Base-by-base conservation (phyloP, 1,140 invertebrate species). In the Vanessa atalanta region DNA sequence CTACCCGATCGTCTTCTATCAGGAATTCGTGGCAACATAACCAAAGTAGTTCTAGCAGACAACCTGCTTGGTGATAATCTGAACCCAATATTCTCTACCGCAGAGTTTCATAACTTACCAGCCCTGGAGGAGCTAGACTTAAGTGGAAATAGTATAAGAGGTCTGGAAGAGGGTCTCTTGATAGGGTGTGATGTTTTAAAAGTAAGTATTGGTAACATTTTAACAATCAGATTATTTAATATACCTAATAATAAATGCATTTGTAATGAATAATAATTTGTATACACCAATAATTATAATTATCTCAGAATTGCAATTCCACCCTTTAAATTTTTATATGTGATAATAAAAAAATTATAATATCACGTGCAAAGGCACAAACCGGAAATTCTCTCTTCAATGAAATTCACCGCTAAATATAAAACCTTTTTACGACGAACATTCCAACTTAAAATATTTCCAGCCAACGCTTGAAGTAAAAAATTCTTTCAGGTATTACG, bases 81-180 rank as follows among this genome's bases (percentile, higher is more conserved):
- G 1, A 98, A 98, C 90, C 97, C 97, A 0, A 97, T 98, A 73
- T 98, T 98, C 86, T 97, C 97, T 2, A 96, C 95, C 13, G 95
- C 95, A 23, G 97, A 98, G 86, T 95, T 98, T 70, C 96, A 96
- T 72, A 95, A 95, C n/a, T 86, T 97, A 65, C 93, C 93, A 2
- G 94, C 95, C 72, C 87, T 98, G n/a, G 94, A 95, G 76, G 85
- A 96, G 5, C 86, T 98, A 31, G 97, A 98, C 90, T 92, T 98
- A 8, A 95, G 95, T 26, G 95, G 95, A 15, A 98, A 98, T 83
- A 94, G 94, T 57, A 95, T 98, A 48, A 95, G 95, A 77, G 95
- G 95, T 1, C 93, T 98, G 16, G 97, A 98, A 82, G 97, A 97
- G 81, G 97, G 97, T 1, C 95, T 98, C 47, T 94, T 98, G 4